Conservation (phyloP, 2,797 vertebrate genomes). For the Chelon labrosus region DNA sequence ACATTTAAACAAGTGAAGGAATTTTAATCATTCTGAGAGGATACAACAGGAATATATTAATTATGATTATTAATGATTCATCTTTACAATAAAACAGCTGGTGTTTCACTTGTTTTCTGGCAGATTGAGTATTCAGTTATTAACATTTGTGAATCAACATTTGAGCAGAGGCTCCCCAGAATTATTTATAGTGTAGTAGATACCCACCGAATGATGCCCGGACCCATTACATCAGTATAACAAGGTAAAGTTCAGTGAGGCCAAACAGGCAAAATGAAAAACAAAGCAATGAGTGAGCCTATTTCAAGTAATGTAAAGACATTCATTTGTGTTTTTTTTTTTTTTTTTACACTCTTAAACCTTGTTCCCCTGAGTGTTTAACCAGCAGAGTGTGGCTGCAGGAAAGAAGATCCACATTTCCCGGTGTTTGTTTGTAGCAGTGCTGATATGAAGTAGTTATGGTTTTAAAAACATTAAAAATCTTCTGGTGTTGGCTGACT, state of each 20-base stretch:
- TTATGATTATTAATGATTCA: slow-evolving; percentile 21
- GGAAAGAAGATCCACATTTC: slow-evolving; percentile 22
- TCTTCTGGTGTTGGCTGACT: background rate
- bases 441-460: slow-evolving; percentile 4
- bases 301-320: slow-evolving; percentile 55
- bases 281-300: slow-evolving; percentile 5
- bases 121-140: slow-evolving; percentile 8
- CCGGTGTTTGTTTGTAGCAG: slow-evolving; percentile 4
- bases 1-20: slow-evolving; percentile 19
- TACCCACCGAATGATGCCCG: background rate
- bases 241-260: slow-evolving; percentile 17
- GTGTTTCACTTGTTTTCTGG: slow-evolving; percentile 25
- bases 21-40: slow-evolving; percentile 37
- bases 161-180: background rate
- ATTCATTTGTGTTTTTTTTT: slow-evolving; percentile 25
- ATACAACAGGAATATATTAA: slow-evolving; percentile 56
- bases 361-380: slow-evolving; percentile 64
- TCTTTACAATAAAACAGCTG: slow-evolving; percentile 53
- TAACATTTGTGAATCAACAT: background rate
- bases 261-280: slow-evolving; percentile 28
- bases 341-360: slow-evolving; percentile 6
- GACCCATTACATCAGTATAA: background rate
- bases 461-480: slow-evolving; percentile 13
- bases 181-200: background rate
- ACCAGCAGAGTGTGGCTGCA: slow-evolving; percentile 54